Evolutionary conservation across 1,140 invertebrate species (phyloP).

Genomic region (Cardiocondyla obscurior): DNA sequence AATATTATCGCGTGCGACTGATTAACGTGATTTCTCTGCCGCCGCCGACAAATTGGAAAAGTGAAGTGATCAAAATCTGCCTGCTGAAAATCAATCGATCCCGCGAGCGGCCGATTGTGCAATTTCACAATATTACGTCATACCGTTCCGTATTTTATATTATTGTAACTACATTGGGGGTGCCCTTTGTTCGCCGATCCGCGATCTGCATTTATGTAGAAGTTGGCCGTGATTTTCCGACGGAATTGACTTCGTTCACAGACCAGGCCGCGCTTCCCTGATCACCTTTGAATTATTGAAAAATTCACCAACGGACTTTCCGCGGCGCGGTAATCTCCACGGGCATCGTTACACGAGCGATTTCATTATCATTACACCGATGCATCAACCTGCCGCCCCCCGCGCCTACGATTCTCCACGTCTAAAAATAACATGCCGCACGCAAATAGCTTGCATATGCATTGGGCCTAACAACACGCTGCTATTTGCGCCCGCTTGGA

Average conservation of each 20-base stretch:
- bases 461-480: conserved; percentile 59
- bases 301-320: conserved; percentile 25
- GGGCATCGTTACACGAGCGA: not conserved
- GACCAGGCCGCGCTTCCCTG: not conserved
- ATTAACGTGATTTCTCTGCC: not conserved
- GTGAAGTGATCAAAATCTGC: not conserved
- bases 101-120: not conserved
- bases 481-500: conserved; percentile 56
- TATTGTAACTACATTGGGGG: not conserved
- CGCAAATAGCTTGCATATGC: conserved; percentile 66
- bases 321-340: conserved; percentile 13
- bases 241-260: not conserved
- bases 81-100: not conserved
- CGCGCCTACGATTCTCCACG: conserved; percentile 29
- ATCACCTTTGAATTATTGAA: not conserved
- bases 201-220: too few species aligned
- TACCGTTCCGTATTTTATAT: not conserved
- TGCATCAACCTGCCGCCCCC: conserved; percentile 13
- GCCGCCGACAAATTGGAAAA: not conserved
- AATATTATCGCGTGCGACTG: not conserved
- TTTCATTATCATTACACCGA: too few species aligned
- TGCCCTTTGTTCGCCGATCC: not conserved
- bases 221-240: not conserved
- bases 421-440: conserved; percentile 65
- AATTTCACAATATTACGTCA: not conserved